These are phyloP conservation scores for Loriculus beryllinus DNA, from an alignment of 2,797 vertebrate species.

Conservation along the genomic window DNA sequence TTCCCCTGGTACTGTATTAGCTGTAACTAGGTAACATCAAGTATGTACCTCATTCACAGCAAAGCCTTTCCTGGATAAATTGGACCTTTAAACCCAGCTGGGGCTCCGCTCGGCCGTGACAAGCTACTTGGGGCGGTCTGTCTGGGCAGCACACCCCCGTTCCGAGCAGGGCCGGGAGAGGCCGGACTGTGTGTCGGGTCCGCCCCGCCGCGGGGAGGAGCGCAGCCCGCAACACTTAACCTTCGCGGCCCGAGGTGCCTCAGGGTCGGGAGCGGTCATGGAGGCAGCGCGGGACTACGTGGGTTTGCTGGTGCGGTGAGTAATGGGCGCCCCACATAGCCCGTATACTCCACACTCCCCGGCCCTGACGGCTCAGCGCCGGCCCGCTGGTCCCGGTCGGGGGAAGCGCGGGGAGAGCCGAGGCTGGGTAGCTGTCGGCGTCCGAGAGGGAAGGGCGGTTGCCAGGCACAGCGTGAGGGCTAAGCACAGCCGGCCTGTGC, in stretches of 20 bases:
- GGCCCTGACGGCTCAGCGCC: too few relatives aligned
- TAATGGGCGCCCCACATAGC: not conserved
- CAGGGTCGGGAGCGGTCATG: not conserved
- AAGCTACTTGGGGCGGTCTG: fast-evolving
- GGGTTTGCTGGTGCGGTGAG: conserved; percentile 69
- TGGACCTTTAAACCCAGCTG: fast-evolving
- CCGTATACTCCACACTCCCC: not conserved
- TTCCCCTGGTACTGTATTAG: not conserved
- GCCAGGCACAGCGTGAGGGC: not conserved
- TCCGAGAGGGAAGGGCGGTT: not conserved
- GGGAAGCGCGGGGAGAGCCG: not conserved
- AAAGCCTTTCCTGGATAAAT: fast-evolving
- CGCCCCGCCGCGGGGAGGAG: not conserved
- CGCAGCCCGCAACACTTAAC: not conserved
- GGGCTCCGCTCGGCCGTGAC: fast-evolving
- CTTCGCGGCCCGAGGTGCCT: not conserved
- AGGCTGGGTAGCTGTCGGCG: fast-evolving
- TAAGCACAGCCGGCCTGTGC: fast-evolving
- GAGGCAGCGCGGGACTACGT: conserved; percentile 35
- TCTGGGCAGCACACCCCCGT: fast-evolving
- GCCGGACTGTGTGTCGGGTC: not conserved
- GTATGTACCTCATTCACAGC: fast-evolving
- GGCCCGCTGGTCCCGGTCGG: not conserved
- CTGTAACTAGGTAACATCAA: fast-evolving
- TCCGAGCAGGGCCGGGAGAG: fast-evolving